A percentile compares a stretch with the other conserved stretches of the same genome.
phyloP scores from a whole-genome alignment of 30 jellyfish, hydroid and myxozoan genomes.

The Chironex yamaguchii region DNA sequence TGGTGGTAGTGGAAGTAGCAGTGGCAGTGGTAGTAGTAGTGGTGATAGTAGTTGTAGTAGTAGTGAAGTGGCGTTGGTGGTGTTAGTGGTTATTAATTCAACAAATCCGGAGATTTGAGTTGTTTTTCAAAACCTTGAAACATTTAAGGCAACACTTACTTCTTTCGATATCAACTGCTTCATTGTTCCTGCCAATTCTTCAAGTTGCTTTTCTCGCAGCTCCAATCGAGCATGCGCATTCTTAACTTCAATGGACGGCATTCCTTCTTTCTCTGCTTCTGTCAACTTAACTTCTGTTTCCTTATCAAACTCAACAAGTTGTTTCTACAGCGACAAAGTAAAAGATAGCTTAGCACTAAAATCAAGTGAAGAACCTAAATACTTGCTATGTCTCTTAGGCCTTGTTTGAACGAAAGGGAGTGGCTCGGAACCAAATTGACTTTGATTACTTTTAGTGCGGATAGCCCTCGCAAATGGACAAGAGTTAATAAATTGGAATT shows the following conservation, averaged over 20 bases:
- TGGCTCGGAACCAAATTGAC: too few relatives aligned
- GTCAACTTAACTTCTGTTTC: conserved; percentile 72
- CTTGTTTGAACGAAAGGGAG: not conserved
- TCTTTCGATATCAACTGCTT: conserved; percentile 75
- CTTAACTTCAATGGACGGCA: conserved; percentile 76
- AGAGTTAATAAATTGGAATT: too few relatives aligned
- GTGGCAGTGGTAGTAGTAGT: too few relatives aligned
- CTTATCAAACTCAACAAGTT: conserved; percentile 88
- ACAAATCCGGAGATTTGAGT: too few relatives aligned
- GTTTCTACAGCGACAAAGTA: conserved; percentile 47
- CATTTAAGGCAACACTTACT: too few relatives aligned
- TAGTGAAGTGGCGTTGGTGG: too few relatives aligned
- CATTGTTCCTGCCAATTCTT: conserved; percentile 95
- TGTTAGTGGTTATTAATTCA: too few relatives aligned
- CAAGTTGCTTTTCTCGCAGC: conserved; percentile 91
- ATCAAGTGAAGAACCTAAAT: not conserved
- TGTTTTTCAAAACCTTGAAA: too few relatives aligned
- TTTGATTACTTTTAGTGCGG: too few relatives aligned
- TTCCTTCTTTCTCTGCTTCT: conserved; percentile 68
- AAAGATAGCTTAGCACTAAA: not conserved
- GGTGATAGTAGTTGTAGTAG: too few relatives aligned
- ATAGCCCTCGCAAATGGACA: too few relatives aligned
- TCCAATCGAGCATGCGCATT: conserved; percentile 94
- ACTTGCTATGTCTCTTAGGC: not conserved
- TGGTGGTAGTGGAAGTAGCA: too few relatives aligned